Evolutionary conservation across 2,113 vertebrate genomes (phyloP), one percentile per base, ranked within the genome.

Genomic region (Aix galericulata): DNA sequence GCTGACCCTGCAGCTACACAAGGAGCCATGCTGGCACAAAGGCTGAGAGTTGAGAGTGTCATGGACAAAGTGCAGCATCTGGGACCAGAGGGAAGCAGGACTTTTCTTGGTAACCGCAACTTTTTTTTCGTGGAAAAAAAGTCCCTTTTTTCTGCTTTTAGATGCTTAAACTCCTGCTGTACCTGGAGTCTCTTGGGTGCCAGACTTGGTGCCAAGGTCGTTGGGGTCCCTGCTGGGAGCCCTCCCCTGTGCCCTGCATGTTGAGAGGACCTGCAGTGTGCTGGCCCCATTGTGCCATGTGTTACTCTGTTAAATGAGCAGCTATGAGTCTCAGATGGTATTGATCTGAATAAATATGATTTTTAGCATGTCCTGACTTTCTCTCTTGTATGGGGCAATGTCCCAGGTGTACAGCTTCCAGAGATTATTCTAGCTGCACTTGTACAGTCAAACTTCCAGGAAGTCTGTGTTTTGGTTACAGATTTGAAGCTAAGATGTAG

Each of bases 351-450:
- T 8, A 38, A 42, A 91, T 76, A 72, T 7, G 1, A 34, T 42
- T 87, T 85, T 86, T 83, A 92, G 52, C 42, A 27, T 10, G 59
- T 59, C 9, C 15, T 83, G 67, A 22, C 80, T 90, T 86, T 91
- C 36, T 29, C n/a, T 77, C 17, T 55, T 79, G 10, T 32, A 1
- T 16, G 31, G 31, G 46, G 5, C 77, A 15, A 18, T 48, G 68
- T 74, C 48, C 42, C 46, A 79, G 17, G 29, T 1, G 1, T 31
- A 27, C 50, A 68, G 52, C 52, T 72, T 68, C 66, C 40, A 36
- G 1, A 20, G 36, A 48, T 44, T 59, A 25, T 76, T 10, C 8
- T 22, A 71, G 72, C 53, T 77, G 31, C 17, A 21, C 42, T 59
- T 27, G 69, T 42, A 62, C 42, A 17, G 34, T 21, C 20, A 6